Evolutionary conservation across 2,888 invertebrate genomes (phyloP), one percentile per base, ranked within the genome.

Genomic region (Liposcelis brunnea): DNA sequence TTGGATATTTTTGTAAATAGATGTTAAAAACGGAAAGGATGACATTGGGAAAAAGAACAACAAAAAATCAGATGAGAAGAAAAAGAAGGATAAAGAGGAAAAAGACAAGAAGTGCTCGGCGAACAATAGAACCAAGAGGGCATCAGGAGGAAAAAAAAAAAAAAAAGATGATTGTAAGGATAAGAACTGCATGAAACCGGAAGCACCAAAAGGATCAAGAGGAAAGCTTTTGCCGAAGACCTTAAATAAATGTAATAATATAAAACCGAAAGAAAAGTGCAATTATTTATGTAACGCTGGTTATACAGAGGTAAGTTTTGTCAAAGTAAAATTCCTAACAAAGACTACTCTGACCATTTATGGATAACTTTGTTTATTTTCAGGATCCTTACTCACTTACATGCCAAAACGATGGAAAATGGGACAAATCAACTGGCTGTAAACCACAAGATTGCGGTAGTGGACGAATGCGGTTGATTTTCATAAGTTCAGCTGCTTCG

Each of bases 1-100:
- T 26, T 26, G 4, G 4, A 6, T 26, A 6, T 26, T 26, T 26
- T 26, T 26, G 4, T 26, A 6, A 26, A 26, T 6, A 26, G 26
- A 26, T 26, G 26, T 8, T 26, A 26, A 26, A 26, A 26, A 26
- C 5, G 26, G 8, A 6, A 26, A 26, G 7, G 19, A 40, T 16
- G 40, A 40, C 5, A 19, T 40, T 16, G 7, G 15, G 6, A 18
- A 40, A 6, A 40, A 40, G 16, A 40, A 40, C n/a, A 40, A 40
- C 6, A 14, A 18, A 18, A 40, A 40, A 18, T 6, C 6, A 15
- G 21, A 40, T 12, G 40, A 40, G 6, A 40, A 40, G 11, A 18
- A 40, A 18, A 40, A 40, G 16, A 40, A 40, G 19, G 40, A 40
- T 7, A 21, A 40, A 19, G n/a, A 19, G 7, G 40, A 40, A 11